These are phyloP conservation scores for Felis chaus DNA, from an alignment of 2,113 vertebrate species.

Conservation along the genomic window DNA sequence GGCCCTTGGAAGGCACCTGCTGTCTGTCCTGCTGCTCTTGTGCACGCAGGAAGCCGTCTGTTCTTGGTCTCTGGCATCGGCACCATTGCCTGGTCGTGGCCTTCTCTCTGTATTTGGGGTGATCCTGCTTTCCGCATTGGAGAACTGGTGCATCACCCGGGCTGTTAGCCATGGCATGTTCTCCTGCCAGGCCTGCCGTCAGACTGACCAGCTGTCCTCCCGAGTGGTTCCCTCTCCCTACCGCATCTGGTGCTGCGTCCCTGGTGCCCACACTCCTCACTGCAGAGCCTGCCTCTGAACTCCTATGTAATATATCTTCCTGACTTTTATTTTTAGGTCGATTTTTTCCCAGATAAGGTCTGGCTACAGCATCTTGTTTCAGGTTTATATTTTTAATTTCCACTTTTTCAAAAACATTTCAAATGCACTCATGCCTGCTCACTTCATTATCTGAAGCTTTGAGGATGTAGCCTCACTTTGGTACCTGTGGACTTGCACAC, in stretches of 20 bases:
- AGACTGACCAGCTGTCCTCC: not conserved
- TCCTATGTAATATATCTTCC: not conserved
- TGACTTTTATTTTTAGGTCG: not conserved
- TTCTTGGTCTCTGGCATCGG: not conserved
- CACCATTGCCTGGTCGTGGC: too few species aligned
- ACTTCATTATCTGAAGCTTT: too few species aligned
- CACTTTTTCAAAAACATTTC: not conserved
- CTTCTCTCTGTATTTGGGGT: too few species aligned
- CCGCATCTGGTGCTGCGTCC: rapidly evolving
- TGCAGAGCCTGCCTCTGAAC: not conserved
- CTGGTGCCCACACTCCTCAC: rapidly evolving
- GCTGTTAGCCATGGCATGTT: not conserved
- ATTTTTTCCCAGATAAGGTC: not conserved
- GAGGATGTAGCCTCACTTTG: not conserved
- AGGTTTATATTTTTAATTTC: not conserved
- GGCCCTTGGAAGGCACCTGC: not conserved
- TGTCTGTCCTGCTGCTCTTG: not conserved
- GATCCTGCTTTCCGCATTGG: too few species aligned
- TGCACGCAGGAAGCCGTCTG: rapidly evolving
- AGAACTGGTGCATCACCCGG: not conserved
- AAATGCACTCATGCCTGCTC: not conserved
- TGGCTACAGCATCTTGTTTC: not conserved
- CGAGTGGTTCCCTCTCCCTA: not conserved
- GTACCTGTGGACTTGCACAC: too few species aligned
- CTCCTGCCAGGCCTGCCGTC: not conserved